Base-by-base conservation (phyloP, 2,888 invertebrate species). In the Disparrhopalites patrizii region DNA sequence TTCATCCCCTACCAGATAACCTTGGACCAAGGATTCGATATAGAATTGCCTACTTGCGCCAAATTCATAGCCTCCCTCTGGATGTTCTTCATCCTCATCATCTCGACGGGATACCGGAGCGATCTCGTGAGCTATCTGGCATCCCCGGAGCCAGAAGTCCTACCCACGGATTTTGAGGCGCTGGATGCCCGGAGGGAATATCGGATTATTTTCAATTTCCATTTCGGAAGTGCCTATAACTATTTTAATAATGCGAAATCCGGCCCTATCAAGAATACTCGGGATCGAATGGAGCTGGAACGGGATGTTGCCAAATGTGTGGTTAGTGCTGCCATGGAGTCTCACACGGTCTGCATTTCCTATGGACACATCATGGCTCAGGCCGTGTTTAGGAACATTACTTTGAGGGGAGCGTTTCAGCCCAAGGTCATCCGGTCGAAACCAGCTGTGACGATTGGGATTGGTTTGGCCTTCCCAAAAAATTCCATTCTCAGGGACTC, bases 1-100 rank as follows among this genome's bases (percentile, higher is more conserved):
- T 36, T 61, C 23, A 61, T 61, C 8, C 51, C 51, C 2, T 51
- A 51, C 15, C 33, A 51, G 23, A 23, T 56, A 10, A 27, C 54
- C 3, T 33, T 54, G 31, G 54, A 54, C 7, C 52, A 52, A 28
- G 61, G 51, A 0, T 51, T 61, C 25, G 23, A 51, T 20, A 25
- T 51, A 3, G 1, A 28, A 10, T 25, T 61, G 1, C 50, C 50
- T 8, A 2, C 2, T 13, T 15, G 30, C 4, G 8, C 36, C 25
- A 51, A 25, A 20, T 18, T 51, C 7, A 8, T 61, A 3, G 25
- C 47, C 3, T 20, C 47, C 2, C 31, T 61, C n/a, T 61, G 51
- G 51, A 61, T 61, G 61, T 51, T 61, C 18, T 61, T 51, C 25
- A 47, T 61, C 25, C 27, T 61, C 20, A 20, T 61, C 8, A 51